Base-by-base conservation (phyloP, 2,113 vertebrate species). In the Caranx melampygus region DNA sequence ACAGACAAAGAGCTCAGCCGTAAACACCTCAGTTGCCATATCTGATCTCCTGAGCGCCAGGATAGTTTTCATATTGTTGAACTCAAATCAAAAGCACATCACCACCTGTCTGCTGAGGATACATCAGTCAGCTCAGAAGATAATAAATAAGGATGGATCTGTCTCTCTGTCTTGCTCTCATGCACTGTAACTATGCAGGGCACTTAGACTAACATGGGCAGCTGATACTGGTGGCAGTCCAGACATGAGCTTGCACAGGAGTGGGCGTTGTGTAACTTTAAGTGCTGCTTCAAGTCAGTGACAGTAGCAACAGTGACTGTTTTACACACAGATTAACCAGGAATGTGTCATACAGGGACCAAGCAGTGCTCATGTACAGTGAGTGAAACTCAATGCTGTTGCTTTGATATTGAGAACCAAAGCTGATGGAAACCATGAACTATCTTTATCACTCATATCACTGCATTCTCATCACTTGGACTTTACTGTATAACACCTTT, bases 241-340 rank as follows among this genome's bases (percentile, higher is more conserved):
- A 34, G 71, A 33, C 52, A 69, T 8, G 0, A 57, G 55, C 61
- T 16, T 0, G 13, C 33, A 20, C 45, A 55, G 65, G 47, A 70
- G 64, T 1, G 60, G 51, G 35, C 26, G 18, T 45, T 64, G 45
- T 71, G 75, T 70, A 82, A 82, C 79, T 61, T 33, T 60, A 81
- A 81, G 67, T 59, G n/a, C 45, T 9, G 75, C 21, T 67, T 20
- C 31, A 40, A 78, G 72, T 20, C 64, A 33, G 42, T 9, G 58
- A 78, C 59, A 73, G 75, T 35, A 51, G 37, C n/a, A 15, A 57
- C 6, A 10, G 61, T 45, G 16, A 10, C 68, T 57, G 21, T 69
- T 77, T 80, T 63, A 68, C 62, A 58, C 20, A 15, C 8, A 73
- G 72, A 73, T 57, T 70, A 74, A 70, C 65, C 12, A 57, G 73